Conservation (phyloP, 2,888 invertebrate genomes). For the Tinea pellionella region DNA sequence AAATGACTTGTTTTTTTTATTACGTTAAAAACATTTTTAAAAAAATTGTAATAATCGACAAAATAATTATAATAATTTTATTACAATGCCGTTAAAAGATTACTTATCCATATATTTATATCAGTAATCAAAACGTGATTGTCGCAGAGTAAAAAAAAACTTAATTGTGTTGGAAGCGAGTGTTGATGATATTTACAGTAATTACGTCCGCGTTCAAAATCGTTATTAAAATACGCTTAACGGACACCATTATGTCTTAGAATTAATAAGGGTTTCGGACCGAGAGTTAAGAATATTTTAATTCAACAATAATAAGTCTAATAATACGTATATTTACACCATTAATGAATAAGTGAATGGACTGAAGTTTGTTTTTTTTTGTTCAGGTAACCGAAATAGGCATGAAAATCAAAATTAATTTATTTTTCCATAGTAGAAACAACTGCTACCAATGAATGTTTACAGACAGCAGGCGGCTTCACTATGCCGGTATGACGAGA, state of each 20-base stretch:
- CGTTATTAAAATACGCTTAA: conserved; percentile 67
- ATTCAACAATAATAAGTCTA: not conserved
- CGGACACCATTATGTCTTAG: conserved; percentile 25
- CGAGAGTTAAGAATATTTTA: not conserved
- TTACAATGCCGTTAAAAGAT: not conserved
- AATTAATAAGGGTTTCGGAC: not conserved
- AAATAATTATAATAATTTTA: not conserved
- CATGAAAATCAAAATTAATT: too few species aligned
- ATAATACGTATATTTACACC: too few species aligned
- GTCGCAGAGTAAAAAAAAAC: conserved; percentile 55
- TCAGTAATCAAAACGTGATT: conserved; percentile 61
- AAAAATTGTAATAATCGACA: too few species aligned
- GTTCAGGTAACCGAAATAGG: too few species aligned
- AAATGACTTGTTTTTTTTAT: too few species aligned
- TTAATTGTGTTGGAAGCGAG: conserved; percentile 57
- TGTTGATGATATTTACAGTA: conserved; percentile 64
- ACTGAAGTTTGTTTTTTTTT: too few species aligned
- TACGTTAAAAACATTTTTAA: too few species aligned
- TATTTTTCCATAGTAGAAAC: too few species aligned
- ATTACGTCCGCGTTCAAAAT: conserved; percentile 54
- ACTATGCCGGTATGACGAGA: too few species aligned
- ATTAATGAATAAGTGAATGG: too few species aligned
- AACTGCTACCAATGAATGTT: too few species aligned
- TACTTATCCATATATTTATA: conserved; percentile 38
- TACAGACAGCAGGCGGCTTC: too few species aligned